Evolutionary conservation across 2,888 invertebrate species (phyloP).

Genomic region (Phortica okadai): DNA sequence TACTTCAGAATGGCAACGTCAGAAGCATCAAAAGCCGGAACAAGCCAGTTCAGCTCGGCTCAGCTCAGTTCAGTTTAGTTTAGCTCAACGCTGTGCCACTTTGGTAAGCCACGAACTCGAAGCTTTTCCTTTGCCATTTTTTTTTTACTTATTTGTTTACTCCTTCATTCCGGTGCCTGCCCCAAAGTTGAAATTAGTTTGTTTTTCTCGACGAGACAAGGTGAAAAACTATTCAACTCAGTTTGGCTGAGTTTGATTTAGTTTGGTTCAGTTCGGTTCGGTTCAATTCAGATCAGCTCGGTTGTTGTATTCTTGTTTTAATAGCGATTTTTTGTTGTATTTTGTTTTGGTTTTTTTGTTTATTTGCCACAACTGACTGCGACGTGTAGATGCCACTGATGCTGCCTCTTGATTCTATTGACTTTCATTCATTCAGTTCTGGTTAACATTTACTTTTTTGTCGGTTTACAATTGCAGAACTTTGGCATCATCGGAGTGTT

Average conservation of each 20-base stretch:
- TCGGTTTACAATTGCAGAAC: constrained; percentile 18
- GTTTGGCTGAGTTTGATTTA: constrained; percentile 10
- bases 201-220: constrained; percentile 35
- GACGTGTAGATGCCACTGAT: background rate
- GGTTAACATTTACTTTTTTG: constrained; percentile 6
- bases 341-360: background rate
- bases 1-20: background rate
- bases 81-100: background rate
- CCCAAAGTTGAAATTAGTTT: constrained; percentile 52
- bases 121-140: background rate
- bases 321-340: background rate
- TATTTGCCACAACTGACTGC: background rate
- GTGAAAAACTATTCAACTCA: constrained; percentile 5
- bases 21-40: no score
- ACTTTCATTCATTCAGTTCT: constrained; percentile 6
- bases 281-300: background rate
- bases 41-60: no score
- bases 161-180: background rate
- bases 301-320: background rate
- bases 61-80: no score
- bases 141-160: background rate
- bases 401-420: background rate
- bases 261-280: background rate
- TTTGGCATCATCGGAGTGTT: constrained; percentile 12
- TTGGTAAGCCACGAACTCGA: background rate